A percentile compares a stretch with the other conserved stretches of the same genome.
Conservation (phyloP, 2,888 invertebrate species). For the Drosophila leonis region DNA sequence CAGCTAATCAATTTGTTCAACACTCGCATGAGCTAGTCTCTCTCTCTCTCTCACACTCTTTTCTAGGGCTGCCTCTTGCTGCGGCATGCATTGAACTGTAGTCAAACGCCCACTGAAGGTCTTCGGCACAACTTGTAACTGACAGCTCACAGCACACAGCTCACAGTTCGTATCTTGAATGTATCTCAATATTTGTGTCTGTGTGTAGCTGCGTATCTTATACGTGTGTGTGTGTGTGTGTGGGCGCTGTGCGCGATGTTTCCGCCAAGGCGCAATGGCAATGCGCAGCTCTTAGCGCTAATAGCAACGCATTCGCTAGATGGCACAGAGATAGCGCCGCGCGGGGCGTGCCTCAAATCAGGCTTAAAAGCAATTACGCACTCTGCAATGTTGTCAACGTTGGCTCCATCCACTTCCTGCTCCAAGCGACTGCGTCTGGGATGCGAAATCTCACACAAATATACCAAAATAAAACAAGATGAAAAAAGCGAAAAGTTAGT, state of each 20-base stretch:
- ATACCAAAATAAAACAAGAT: background rate
- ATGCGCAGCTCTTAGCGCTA: slow-evolving; percentile 65
- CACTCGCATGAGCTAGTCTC: slow-evolving; percentile 3
- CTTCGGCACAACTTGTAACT: background rate
- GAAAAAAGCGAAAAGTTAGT: slow-evolving; percentile 19
- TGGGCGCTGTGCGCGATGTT: slow-evolving; percentile 29
- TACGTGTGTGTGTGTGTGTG: slow-evolving; percentile 28
- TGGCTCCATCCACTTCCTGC: slow-evolving; percentile 61
- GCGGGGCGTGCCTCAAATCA: slow-evolving; percentile 62
- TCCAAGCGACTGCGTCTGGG: slow-evolving; percentile 50
- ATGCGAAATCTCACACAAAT: slow-evolving; percentile 48
- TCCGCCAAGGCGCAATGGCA: slow-evolving; percentile 64
- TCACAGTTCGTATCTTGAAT: slow-evolving; percentile 11
- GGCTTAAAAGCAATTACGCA: slow-evolving; percentile 77
- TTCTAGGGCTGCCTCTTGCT: background rate
- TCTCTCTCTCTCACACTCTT: background rate
- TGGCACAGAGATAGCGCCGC: slow-evolving; percentile 5
- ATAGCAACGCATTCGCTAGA: slow-evolving; percentile 50
- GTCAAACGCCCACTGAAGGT: slow-evolving; percentile 36
- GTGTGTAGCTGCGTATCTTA: background rate
- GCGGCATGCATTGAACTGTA: slow-evolving; percentile 30
- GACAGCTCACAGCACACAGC: background rate
- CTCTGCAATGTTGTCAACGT: slow-evolving; percentile 60
- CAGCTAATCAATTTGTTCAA: slow-evolving; percentile 19
- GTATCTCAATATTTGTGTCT: slow-evolving; percentile 16